These are phyloP conservation scores for Geotrypetes seraphini DNA, from an alignment of 2,797 vertebrate genomes.

Conservation along the genomic window DNA sequence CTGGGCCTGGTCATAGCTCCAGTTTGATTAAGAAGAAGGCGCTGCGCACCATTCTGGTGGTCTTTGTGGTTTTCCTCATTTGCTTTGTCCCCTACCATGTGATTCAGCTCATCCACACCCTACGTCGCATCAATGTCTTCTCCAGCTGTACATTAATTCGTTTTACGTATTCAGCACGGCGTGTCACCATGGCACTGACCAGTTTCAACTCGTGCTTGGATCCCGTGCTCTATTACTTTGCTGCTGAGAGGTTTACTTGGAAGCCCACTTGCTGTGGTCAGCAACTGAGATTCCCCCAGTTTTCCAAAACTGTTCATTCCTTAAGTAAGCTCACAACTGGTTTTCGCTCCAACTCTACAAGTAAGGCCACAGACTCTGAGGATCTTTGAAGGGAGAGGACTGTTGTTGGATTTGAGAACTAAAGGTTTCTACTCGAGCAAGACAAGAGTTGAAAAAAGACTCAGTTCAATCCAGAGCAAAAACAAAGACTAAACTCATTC, in stretches of 20 bases:
- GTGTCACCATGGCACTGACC: constrained; percentile 20
- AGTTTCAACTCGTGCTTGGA: constrained; percentile 23
- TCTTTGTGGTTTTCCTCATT: constrained; percentile 15
- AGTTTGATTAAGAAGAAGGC: not conserved
- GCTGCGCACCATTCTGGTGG: constrained; percentile 16
- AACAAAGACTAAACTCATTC: no score
- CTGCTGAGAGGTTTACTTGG: constrained; percentile 5
- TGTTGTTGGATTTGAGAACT: no score
- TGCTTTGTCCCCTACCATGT: constrained; percentile 23
- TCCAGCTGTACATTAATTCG: constrained; percentile 5
- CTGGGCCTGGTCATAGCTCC: not conserved
- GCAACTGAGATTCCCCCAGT: no score
- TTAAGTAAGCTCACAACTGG: no score
- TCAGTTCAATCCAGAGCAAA: no score
- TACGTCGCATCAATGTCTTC: constrained; percentile 1
- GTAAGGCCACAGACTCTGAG: no score
- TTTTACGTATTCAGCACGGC: constrained; percentile 9
- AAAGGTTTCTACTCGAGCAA: no score
- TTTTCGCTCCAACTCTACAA: no score
- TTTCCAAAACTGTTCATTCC: no score
- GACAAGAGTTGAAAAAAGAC: no score
- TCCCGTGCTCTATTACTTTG: constrained; percentile 18
- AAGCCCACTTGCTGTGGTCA: not conserved
- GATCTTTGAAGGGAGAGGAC: no score
- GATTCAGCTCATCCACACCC: constrained; percentile 18